phyloP scores from a whole-genome alignment of 2,888 invertebrate genomes.

The Trichogramma evanescens region DNA sequence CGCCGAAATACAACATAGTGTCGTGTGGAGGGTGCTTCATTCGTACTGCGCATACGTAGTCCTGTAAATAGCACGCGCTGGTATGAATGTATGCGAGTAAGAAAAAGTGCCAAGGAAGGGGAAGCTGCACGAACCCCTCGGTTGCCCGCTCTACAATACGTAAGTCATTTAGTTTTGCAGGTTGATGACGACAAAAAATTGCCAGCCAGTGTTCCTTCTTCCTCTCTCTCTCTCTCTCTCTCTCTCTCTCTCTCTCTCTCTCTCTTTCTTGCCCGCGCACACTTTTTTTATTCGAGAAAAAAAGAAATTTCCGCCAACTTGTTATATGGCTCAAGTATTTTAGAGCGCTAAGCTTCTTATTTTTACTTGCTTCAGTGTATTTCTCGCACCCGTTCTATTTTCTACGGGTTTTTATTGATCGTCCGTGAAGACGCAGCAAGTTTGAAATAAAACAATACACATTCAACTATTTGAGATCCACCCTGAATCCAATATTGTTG shows the following conservation, averaged over 20 bases:
- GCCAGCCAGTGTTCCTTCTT: not conserved
- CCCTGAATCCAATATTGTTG: too few species aligned
- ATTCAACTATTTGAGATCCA: too few species aligned
- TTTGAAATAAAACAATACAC: too few species aligned
- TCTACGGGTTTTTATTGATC: conserved; percentile 14
- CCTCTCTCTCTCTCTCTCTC: not conserved
- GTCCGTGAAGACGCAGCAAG: not conserved
- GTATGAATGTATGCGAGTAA: not conserved
- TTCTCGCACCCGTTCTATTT: not conserved
- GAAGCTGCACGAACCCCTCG: conserved; percentile 22
- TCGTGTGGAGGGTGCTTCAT: conserved; percentile 30
- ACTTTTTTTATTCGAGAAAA: not conserved
- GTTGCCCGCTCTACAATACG: conserved; percentile 35
- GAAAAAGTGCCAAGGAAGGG: not conserved
- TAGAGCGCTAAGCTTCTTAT: conserved; percentile 20
- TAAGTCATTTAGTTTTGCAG: conserved; percentile 46
- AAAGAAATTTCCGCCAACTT: conserved; percentile 1
- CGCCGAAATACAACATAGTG: conserved; percentile 42
- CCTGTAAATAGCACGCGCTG: conserved; percentile 9
- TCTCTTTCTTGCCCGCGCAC: not conserved
- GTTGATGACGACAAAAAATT: conserved; percentile 37
- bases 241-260: not conserved
- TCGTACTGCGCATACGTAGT: conserved; percentile 14
- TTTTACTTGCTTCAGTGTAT: not conserved
- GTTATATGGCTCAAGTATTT: conserved; percentile 14